A percentile compares a stretch with the other conserved stretches of the same genome.
Evolutionary conservation across 2,797 vertebrate species (phyloP).

Genomic region (Adelosebastes latens): DNA sequence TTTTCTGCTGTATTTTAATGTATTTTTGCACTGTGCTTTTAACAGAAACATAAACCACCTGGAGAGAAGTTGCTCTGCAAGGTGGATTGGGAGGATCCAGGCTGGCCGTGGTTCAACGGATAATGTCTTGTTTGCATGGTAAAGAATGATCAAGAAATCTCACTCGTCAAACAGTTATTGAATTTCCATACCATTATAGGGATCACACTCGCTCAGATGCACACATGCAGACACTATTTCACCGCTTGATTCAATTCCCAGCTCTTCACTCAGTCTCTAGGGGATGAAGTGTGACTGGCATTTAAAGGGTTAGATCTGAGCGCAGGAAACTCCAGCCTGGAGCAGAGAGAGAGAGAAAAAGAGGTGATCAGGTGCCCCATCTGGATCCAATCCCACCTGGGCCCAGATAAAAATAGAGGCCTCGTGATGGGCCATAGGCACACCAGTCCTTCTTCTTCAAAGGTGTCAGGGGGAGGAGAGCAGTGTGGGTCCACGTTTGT

Average conservation of each 20-base stretch:
- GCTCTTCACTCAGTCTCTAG: slow-evolving; percentile 4
- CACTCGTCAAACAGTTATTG: slow-evolving; percentile 25
- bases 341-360: neutral
- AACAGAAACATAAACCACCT: neutral
- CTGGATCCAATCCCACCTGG: slow-evolving; percentile 80
- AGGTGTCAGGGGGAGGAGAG: slow-evolving; percentile 16
- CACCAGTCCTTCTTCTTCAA: slow-evolving; percentile 61
- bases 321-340: slow-evolving; percentile 36
- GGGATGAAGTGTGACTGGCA: slow-evolving; percentile 23
- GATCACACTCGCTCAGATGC: slow-evolving; percentile 4
- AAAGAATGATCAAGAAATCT: neutral
- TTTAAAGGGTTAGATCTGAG: slow-evolving; percentile 51
- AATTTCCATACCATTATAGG: slow-evolving; percentile 36
- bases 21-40: slow-evolving; percentile 1
- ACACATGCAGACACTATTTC: neutral
- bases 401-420: slow-evolving; percentile 74
- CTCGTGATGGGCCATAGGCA: slow-evolving; percentile 51
- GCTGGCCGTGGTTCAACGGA: neutral
- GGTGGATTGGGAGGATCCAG: neutral
- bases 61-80: neutral
- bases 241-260: slow-evolving; percentile 35
- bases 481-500: neutral
- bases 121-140: slow-evolving; percentile 6
- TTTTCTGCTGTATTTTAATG: neutral
- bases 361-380: slow-evolving; percentile 70